Evolutionary conservation across 2,888 invertebrate species (phyloP), one percentile per base, ranked within the genome.

Genomic region (Cepaea hortensis): DNA sequence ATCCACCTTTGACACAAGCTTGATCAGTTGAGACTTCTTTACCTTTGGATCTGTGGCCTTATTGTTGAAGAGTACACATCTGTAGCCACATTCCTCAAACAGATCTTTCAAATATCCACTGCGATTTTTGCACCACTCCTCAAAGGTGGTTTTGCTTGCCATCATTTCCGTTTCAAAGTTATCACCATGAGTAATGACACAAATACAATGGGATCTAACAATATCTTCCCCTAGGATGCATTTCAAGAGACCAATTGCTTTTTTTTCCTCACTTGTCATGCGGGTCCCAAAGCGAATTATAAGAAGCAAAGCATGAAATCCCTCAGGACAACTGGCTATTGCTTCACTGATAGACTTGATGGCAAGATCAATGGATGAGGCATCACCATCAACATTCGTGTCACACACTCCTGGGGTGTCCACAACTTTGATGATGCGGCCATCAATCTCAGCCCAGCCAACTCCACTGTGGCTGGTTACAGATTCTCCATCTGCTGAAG

Each of bases 241-340:
- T 35, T 35, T 35, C 35, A 35, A 35, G 35, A 87, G 70, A 65
- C 84, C 87, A 48, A 87, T 84, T 6, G 87, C 87, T 87, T 84
- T 87, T 73, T 62, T 87, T 80, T 87, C 87, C 46, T 87, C 87
- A 55, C 48, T n/a, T 62, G 87, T 87, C 87, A 87, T 87, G 50
- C 87, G 83, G 15, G 35, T 76, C 65, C 87, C 87, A 80, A 87
- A 87, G n/a, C 87, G 62, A 35, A 35, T 35, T 35, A 35, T 35
- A 35, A 35, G 35, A 35, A 35, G 35, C 35, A 35, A 35, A 35
- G 35, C 87, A 72, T 87, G 83, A 70, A 87, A 87, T 3, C 87
- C 87, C 3, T 79, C 65, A 3, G 87, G 84, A 73, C 84, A 84
- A 55, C 73, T 50, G 4, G 87, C 84, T 35, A 87, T 87, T 70